Evolutionary conservation across 2,888 invertebrate species (phyloP).

Genomic region (Busseola fusca): DNA sequence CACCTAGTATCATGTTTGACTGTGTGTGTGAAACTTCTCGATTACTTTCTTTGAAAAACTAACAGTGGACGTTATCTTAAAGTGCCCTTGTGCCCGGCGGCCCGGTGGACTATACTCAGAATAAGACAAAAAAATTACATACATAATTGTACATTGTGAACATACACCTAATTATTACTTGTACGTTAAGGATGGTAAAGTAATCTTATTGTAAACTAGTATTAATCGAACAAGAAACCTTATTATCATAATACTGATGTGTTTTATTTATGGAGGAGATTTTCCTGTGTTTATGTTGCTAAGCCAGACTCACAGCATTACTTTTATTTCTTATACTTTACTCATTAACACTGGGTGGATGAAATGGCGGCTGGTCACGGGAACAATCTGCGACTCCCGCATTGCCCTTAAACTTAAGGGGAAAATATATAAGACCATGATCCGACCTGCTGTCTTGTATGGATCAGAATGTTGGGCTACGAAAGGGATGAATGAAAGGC

Average conservation of each 20-base stretch:
- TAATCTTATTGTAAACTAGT: constrained; percentile 89
- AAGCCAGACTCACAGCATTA: not conserved
- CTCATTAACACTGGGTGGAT: too few species aligned
- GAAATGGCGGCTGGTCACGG: too few species aligned
- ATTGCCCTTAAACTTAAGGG: too few species aligned
- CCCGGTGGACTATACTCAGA: constrained; percentile 85
- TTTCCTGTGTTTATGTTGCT: constrained; percentile 7
- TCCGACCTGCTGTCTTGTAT: too few species aligned
- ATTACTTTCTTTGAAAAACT: constrained; percentile 70
- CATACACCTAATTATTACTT: constrained; percentile 86
- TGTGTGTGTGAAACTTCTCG: constrained; percentile 70
- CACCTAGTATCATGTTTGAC: constrained; percentile 63
- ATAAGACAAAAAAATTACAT: constrained; percentile 84
- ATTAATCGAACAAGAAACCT: constrained; percentile 89
- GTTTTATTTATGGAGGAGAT: constrained; percentile 76
- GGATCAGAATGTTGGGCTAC: too few species aligned
- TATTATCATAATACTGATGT: constrained; percentile 87
- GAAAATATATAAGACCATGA: too few species aligned
- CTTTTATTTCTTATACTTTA: too few species aligned
- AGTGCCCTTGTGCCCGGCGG: constrained; percentile 87
- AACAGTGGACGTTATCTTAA: constrained; percentile 79
- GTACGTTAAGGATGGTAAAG: constrained; percentile 83
- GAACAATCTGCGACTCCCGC: too few species aligned
- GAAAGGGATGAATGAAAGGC: too few species aligned
- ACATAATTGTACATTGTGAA: constrained; percentile 89